Evolutionary conservation across 37 sponge, comb jelly and placozoan species (phyloP).

Genomic region (Eunapius fragilis): DNA sequence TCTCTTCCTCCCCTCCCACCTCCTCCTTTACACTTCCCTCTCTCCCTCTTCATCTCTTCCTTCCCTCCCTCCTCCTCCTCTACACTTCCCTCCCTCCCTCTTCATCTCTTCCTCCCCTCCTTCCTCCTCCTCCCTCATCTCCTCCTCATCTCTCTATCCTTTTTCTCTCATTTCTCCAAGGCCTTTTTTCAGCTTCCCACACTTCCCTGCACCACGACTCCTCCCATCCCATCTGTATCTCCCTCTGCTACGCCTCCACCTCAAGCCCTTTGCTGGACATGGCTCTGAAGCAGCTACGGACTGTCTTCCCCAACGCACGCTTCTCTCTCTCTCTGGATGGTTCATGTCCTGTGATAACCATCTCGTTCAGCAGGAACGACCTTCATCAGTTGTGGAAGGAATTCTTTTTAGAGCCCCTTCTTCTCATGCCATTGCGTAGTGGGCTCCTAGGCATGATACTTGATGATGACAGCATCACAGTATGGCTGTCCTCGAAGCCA

Average conservation of each 20-base stretch:
- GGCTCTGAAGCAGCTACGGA: constrained; percentile 31
- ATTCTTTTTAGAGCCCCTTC: neutral
- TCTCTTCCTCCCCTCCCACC: too few relatives aligned
- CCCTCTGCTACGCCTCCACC: constrained; percentile 52
- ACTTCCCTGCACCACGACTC: neutral
- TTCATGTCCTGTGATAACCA: constrained; percentile 6
- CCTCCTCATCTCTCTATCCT: too few relatives aligned
- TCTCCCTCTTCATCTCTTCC: too few relatives aligned
- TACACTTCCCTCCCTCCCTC: too few relatives aligned
- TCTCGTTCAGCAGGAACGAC: constrained; percentile 15
- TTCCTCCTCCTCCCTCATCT: too few relatives aligned
- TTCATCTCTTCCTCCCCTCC: too few relatives aligned
- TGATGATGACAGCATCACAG: constrained; percentile 18
- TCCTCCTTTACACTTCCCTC: too few relatives aligned
- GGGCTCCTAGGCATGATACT: constrained; percentile 36
- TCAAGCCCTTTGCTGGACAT: constrained; percentile 23
- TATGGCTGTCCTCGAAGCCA: constrained; percentile 18
- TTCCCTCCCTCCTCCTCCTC: too few relatives aligned
- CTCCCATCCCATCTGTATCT: neutral
- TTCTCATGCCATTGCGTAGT: constrained; percentile 1
- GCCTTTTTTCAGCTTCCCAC: neutral
- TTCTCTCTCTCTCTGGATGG: constrained; percentile 34
- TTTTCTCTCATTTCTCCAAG: too few relatives aligned
- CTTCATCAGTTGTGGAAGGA: constrained; percentile 39
- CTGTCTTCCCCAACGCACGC: constrained; percentile 20